phyloP scores from a whole-genome alignment of 2,888 invertebrate species.

The Graphium colonna region DNA sequence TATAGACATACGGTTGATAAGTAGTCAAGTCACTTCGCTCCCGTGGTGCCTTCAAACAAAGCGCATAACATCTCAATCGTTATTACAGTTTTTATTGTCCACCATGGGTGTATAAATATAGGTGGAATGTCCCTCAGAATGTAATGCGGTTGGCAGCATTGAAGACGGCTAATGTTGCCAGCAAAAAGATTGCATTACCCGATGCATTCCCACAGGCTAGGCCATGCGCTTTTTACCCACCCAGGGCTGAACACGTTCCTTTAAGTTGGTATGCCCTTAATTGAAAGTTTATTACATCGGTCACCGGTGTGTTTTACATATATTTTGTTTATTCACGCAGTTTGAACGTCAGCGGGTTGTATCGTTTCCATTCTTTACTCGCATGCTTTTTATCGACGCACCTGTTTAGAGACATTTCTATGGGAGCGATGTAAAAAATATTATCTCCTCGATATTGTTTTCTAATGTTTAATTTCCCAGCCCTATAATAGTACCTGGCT shows the following conservation, averaged over 20 bases:
- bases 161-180: conserved; percentile 43
- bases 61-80: conserved; percentile 12
- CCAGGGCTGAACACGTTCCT: conserved; percentile 33
- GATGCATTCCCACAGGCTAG: conserved; percentile 65
- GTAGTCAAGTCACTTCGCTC: neutral
- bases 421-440: neutral
- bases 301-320: conserved; percentile 28
- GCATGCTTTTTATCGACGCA: neutral
- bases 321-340: conserved; percentile 9
- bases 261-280: conserved; percentile 28
- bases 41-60: neutral
- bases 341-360: conserved; percentile 4
- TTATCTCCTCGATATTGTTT: neutral
- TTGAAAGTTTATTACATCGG: conserved; percentile 33
- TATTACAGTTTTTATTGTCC: conserved; percentile 8
- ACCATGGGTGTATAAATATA: conserved; percentile 2
- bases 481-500: conserved; percentile 23
- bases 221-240: conserved; percentile 47
- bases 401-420: neutral
- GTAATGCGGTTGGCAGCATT: conserved; percentile 21
- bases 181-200: conserved; percentile 66
- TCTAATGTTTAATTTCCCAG: conserved; percentile 8
- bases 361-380: neutral
- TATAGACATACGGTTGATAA: conserved; percentile 15
- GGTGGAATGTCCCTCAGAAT: conserved; percentile 22